Evolutionary conservation across 2,113 vertebrate genomes (phyloP).

Genomic region (Lepidothrix coronata): DNA sequence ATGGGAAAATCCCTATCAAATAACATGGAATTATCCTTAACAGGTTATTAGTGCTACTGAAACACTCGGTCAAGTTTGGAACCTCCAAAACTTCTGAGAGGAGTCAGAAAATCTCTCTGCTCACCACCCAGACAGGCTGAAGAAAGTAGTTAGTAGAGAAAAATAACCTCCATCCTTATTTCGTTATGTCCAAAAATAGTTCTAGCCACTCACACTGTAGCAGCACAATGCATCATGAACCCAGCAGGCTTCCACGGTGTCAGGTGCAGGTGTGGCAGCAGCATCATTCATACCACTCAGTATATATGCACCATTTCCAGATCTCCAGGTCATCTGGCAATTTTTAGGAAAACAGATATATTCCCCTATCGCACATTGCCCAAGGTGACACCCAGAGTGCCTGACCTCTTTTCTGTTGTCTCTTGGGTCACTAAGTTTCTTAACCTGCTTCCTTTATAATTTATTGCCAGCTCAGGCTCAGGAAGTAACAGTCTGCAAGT

Average conservation of each 20-base stretch:
- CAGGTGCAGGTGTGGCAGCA: background rate
- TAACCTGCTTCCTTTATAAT: background rate
- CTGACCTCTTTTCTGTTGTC: background rate
- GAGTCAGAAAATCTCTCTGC: background rate
- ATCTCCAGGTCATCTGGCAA: background rate
- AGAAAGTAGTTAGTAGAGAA: background rate
- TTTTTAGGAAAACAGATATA: background rate
- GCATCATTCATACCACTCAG: background rate
- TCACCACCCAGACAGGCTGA: background rate
- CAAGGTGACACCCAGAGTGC: background rate
- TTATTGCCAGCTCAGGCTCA: background rate
- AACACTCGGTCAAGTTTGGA: background rate
- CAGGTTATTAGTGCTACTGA: background rate
- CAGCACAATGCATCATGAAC: background rate
- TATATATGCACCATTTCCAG: background rate
- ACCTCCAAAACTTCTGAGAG: background rate
- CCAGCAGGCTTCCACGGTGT: background rate
- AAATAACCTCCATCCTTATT: background rate
- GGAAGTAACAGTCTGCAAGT: background rate
- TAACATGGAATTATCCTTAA: background rate
- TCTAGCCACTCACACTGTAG: background rate
- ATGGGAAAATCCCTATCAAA: background rate
- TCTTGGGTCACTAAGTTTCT: background rate
- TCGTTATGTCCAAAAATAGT: background rate
- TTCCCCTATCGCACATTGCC: background rate